Conservation (phyloP, 2,888 invertebrate species). For the Sipha maydis region DNA sequence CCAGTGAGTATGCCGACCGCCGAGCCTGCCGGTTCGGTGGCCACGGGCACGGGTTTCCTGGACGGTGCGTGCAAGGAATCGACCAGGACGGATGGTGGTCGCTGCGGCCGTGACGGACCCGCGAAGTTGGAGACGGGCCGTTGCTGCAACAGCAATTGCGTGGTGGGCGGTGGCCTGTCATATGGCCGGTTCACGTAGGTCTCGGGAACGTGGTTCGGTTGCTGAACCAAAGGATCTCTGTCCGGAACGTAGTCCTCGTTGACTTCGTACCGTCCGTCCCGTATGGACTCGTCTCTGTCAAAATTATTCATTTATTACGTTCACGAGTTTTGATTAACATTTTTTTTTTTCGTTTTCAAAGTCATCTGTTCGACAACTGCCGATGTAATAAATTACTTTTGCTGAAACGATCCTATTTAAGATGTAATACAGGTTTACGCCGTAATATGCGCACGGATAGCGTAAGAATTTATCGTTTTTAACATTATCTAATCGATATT, state of each 20-base stretch:
- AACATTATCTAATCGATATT: too few species aligned
- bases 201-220: slow-evolving; percentile 3
- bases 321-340: too few species aligned
- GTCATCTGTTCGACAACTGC: too few species aligned
- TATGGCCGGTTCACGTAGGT: slow-evolving; percentile 3
- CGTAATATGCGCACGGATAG: too few species aligned
- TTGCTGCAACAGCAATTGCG: neutral
- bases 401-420: too few species aligned
- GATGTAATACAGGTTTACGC: too few species aligned
- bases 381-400: too few species aligned
- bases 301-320: too few species aligned
- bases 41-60: slow-evolving; percentile 50
- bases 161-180: slow-evolving; percentile 13
- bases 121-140: slow-evolving; percentile 3
- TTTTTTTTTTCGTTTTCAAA: too few species aligned
- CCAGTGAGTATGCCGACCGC: slow-evolving; percentile 67
- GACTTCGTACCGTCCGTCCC: slow-evolving; percentile 50
- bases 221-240: slow-evolving; percentile 32
- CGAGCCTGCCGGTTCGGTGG: slow-evolving; percentile 63
- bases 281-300: slow-evolving; percentile 45
- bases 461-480: too few species aligned
- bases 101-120: neutral
- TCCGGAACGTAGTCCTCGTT: slow-evolving; percentile 50
- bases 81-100: slow-evolving; percentile 17
- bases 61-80: slow-evolving; percentile 42